phyloP scores from a whole-genome alignment of 92 coral and sea anemone species.

The Bergia sp. region DNA sequence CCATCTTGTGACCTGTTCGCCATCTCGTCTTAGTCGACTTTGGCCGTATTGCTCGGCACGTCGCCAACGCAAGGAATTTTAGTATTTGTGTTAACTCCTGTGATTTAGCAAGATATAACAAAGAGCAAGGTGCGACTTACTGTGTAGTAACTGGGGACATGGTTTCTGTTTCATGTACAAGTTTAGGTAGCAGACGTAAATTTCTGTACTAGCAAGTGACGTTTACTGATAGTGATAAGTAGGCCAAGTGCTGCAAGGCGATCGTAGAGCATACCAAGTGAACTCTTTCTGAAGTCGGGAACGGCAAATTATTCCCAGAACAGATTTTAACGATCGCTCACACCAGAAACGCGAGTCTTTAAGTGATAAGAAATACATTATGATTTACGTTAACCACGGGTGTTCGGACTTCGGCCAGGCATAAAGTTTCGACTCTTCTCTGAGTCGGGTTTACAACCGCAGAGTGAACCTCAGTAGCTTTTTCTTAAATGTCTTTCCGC shows the following conservation, averaged over 20 bases:
- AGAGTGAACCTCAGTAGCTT: background rate
- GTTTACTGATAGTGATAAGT: no score
- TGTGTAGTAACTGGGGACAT: background rate
- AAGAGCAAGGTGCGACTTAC: background rate
- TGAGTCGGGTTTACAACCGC: background rate
- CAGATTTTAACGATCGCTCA: background rate
- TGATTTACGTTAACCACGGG: no score
- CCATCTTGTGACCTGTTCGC: slow-evolving; percentile 29
- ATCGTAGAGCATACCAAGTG: no score
- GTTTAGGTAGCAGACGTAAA: background rate
- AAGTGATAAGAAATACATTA: background rate
- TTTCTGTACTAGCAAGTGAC: no score
- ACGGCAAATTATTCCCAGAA: background rate
- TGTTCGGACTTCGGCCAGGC: no score
- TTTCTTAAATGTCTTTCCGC: background rate
- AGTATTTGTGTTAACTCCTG: background rate
- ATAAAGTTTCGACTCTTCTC: background rate
- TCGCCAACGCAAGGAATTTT: background rate
- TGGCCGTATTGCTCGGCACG: background rate
- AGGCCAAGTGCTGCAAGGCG: background rate
- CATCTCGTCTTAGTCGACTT: slow-evolving; percentile 1
- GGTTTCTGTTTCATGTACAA: background rate
- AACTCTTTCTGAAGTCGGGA: background rate
- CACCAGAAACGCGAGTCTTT: background rate
- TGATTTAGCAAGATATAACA: background rate